A percentile compares a stretch with the other conserved stretches of the same genome.
Evolutionary conservation across 1,140 invertebrate species (phyloP).

Genomic region (Belonocnema kinseyi): DNA sequence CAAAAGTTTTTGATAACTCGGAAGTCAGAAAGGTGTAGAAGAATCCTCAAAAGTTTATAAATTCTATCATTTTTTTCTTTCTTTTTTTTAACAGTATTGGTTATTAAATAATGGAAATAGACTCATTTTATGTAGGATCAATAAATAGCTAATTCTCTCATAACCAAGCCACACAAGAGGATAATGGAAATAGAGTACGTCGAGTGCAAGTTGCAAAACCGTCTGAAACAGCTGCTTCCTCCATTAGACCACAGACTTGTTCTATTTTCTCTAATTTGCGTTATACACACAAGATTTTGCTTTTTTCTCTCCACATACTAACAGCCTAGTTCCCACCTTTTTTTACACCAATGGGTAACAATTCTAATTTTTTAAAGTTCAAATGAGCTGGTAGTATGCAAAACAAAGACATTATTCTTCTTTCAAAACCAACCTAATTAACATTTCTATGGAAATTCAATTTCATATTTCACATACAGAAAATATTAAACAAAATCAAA

Average conservation of each 20-base stretch:
- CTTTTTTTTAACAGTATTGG: no score
- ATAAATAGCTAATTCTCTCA: constrained; percentile 46
- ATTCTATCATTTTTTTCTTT: no score
- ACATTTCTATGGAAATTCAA: not conserved
- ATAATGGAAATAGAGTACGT: constrained; percentile 51
- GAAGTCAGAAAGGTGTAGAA: no score
- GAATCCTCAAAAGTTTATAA: no score
- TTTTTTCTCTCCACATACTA: constrained; percentile 30
- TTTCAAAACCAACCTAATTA: not conserved
- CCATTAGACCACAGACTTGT: constrained; percentile 50
- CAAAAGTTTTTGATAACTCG: no score
- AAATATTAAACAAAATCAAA: no score
- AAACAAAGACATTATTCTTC: not conserved
- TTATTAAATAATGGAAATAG: no score
- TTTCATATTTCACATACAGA: no score
- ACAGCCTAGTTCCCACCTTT: not conserved
- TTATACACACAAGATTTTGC: constrained; percentile 33
- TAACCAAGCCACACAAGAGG: constrained; percentile 42
- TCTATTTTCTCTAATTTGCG: constrained; percentile 53
- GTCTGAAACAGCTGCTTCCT: constrained; percentile 37
- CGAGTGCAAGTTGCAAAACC: constrained; percentile 48
- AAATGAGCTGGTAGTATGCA: not conserved
- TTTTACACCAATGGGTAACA: constrained; percentile 16
- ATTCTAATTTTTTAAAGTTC: not conserved
- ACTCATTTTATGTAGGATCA: constrained; percentile 34